Conservation (phyloP, 2,888 invertebrate species). For the Morpho achilles region DNA sequence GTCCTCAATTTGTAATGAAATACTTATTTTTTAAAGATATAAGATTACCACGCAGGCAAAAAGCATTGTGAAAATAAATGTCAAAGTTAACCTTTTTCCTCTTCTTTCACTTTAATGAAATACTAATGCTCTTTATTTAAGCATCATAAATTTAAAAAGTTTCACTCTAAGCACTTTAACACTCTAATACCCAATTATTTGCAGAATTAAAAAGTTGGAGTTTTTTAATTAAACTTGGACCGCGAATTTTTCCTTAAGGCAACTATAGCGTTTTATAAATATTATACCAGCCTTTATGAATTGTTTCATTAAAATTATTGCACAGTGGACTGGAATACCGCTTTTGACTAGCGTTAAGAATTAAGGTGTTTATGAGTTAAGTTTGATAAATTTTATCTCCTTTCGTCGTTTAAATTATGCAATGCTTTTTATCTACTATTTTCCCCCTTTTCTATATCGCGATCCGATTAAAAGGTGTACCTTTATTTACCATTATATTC, state of each 20-base stretch:
- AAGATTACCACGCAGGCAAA: no score
- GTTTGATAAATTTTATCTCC: no score
- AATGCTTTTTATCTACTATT: no score
- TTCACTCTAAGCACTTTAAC: slow-evolving; percentile 11
- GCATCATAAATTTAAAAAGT: slow-evolving; percentile 24
- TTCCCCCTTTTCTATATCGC: no score
- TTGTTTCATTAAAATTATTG: slow-evolving; percentile 12
- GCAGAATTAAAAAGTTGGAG: slow-evolving; percentile 28
- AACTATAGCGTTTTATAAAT: slow-evolving; percentile 12
- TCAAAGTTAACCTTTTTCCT: background rate
- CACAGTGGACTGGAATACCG: background rate
- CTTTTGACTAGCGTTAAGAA: background rate
- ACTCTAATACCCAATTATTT: slow-evolving; percentile 22
- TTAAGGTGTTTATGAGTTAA: background rate
- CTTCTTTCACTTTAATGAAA: slow-evolving; percentile 19
- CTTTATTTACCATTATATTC: no score
- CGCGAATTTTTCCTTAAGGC: slow-evolving; percentile 25
- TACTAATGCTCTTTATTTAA: slow-evolving; percentile 18
- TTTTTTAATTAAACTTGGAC: slow-evolving; percentile 28
- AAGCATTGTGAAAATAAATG: no score
- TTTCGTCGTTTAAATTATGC: no score
- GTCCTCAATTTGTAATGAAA: no score
- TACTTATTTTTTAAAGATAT: no score
- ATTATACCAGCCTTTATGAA: slow-evolving; percentile 1
- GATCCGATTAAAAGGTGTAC: no score